Base-by-base conservation (phyloP, 35 echinoderm and acorn worm species). In the Lytechinus pictus region DNA sequence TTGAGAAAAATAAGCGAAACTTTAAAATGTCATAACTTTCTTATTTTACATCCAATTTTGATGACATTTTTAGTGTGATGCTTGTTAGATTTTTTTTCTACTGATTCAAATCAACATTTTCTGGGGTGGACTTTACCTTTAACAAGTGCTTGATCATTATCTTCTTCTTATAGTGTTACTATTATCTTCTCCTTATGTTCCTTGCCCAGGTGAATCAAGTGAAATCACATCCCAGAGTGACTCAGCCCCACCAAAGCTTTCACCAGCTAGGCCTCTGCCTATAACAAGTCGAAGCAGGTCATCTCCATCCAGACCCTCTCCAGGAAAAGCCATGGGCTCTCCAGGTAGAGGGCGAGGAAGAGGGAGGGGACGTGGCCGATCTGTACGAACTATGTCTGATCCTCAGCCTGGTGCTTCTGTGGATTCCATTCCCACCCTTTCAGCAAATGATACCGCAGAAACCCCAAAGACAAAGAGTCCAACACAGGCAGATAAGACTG, bases 211-310 rank as follows among this genome's bases (percentile, higher is more conserved):
- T 97, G 98, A 99, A 92, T 97, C 95, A 8, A 96, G 95, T 61
- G 97, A 99, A 96, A 58, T 93, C 19, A 94, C 95, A 86, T 96
- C 95, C 11, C 95, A 95, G 79, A 97, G 94, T 96, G 94, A 95
- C 52, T 97, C 96, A 14, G 94, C 95, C 54, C 98, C 97, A 94
- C 96, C 98, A 60, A 96, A 97, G 91, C 97, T 96, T 29, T 95
- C 97, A 55, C 96, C 97, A 10, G 90, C 97, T 5, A 95, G 95
- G 79, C 97, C 98, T 91, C 96, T 96, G 10, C 95, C 97, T n/a
- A 99, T 99, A 52, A 89, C 94, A 86, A 88, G 94, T 27, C 72
- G 98, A 10, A 97, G 98, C 92, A 96, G 97, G 54, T 99, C 98
- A 21, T 94, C 95, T 55, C 96, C 96, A 12, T 89, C 86, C 21